Evolutionary conservation across 2,888 invertebrate genomes (phyloP).

Genomic region (Cheilosia grossa): DNA sequence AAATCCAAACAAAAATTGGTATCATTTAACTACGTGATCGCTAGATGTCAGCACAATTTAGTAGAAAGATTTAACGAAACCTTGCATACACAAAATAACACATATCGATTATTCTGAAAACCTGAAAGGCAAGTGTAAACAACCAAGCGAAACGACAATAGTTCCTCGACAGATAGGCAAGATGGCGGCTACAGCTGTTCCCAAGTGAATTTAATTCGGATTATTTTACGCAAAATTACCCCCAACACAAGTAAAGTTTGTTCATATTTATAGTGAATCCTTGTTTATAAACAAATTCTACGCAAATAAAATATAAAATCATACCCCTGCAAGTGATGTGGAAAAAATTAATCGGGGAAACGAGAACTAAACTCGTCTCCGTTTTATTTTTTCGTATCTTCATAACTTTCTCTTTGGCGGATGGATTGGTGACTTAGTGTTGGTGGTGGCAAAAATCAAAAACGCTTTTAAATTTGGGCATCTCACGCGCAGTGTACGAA

Average conservation of each 20-base stretch:
- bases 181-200: slow-evolving; percentile 79
- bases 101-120: slow-evolving; percentile 33
- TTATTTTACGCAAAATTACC: slow-evolving; percentile 76
- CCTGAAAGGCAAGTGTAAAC: slow-evolving; percentile 72
- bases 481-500: background rate
- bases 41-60: slow-evolving; percentile 14
- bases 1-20: background rate
- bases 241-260: slow-evolving; percentile 77
- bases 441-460: slow-evolving; percentile 25
- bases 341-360: background rate
- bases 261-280: slow-evolving; percentile 20
- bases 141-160: slow-evolving; percentile 73
- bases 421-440: background rate
- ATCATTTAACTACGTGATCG: slow-evolving; percentile 2
- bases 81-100: background rate
- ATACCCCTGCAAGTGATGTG: slow-evolving; percentile 1
- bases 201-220: slow-evolving; percentile 76
- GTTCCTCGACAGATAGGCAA: slow-evolving; percentile 76
- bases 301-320: background rate
- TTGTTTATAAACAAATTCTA: slow-evolving; percentile 16
- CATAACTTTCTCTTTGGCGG: slow-evolving; percentile 66
- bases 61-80: slow-evolving; percentile 35
- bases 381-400: slow-evolving; percentile 11
- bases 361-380: background rate
- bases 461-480: slow-evolving; percentile 29